phyloP scores from a whole-genome alignment of 1,140 invertebrate species.

The Druon quercuslanigerum region DNA sequence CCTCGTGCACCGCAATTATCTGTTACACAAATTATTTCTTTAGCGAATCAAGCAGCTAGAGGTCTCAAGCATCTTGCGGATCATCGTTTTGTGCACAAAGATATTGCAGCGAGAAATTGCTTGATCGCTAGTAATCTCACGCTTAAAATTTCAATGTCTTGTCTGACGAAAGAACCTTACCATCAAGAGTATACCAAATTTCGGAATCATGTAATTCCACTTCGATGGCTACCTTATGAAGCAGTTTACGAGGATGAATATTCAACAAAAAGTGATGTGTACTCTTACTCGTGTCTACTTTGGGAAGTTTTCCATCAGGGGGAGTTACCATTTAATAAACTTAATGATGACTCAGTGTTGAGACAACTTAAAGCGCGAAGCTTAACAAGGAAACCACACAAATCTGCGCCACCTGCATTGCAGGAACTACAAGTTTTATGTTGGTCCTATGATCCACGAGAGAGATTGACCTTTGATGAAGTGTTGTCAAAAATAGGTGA shows the following conservation, averaged over 20 bases:
- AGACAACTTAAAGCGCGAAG: conserved; percentile 81
- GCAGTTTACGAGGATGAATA: conserved; percentile 93
- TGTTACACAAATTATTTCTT: conserved; percentile 82
- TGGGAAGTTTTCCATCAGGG: conserved; percentile 95
- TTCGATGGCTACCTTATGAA: conserved; percentile 91
- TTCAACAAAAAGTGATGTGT: conserved; percentile 95
- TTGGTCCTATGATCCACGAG: conserved; percentile 80
- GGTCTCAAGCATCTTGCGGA: conserved; percentile 90
- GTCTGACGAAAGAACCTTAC: conserved; percentile 89
- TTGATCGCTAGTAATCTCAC: conserved; percentile 88
- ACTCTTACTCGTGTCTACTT: conserved; percentile 90
- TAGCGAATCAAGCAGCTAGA: conserved; percentile 87
- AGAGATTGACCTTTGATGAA: conserved; percentile 80
- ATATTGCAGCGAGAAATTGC: conserved; percentile 95
- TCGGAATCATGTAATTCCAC: conserved; percentile 81
- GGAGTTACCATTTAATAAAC: conserved; percentile 88
- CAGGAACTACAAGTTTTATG: conserved; percentile 78
- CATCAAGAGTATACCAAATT: conserved; percentile 90
- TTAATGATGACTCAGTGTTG: conserved; percentile 86
- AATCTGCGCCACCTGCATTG: conserved; percentile 80
- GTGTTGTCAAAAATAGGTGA: conserved; percentile 70
- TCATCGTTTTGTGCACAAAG: conserved; percentile 87
- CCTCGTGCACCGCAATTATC: conserved; percentile 80
- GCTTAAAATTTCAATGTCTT: conserved; percentile 89
- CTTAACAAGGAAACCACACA: conserved; percentile 81